These are phyloP conservation scores for Stictocephala bisonia DNA, from an alignment of 2,888 invertebrate genomes.

Conservation along the genomic window DNA sequence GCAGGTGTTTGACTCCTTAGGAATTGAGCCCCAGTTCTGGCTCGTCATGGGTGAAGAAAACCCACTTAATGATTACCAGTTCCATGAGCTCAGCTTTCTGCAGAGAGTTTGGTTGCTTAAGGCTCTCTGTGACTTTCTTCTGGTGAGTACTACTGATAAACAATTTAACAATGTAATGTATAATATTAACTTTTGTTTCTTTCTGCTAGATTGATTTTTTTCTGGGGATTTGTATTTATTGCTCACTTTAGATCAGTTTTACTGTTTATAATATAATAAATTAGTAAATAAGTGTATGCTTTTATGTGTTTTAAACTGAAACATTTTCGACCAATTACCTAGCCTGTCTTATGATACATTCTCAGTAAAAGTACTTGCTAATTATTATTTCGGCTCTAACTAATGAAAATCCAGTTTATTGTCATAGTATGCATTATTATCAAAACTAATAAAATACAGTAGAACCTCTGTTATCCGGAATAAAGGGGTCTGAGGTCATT, in stretches of 20 bases:
- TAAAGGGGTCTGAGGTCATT: too few relatives aligned
- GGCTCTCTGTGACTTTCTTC: constrained; percentile 67
- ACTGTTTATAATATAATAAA: not conserved
- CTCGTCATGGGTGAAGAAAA: constrained; percentile 66
- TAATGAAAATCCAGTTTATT: too few relatives aligned
- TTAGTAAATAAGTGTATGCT: too few relatives aligned
- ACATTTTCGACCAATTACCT: too few relatives aligned
- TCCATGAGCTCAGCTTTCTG: constrained; percentile 66
- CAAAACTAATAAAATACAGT: too few relatives aligned
- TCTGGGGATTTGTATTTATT: not conserved
- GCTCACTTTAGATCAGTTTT: not conserved
- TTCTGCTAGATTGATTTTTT: too few relatives aligned
- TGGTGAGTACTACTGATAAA: constrained; percentile 52
- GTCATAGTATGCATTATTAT: too few relatives aligned
- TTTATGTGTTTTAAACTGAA: not conserved
- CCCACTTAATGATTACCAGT: constrained; percentile 66
- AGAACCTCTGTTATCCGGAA: too few relatives aligned
- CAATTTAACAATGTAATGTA: too few relatives aligned
- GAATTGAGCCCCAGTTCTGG: constrained; percentile 70
- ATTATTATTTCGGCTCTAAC: too few relatives aligned
- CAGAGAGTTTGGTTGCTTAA: constrained; percentile 70
- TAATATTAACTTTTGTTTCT: not conserved
- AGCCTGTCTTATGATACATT: too few relatives aligned
- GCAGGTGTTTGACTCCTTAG: constrained; percentile 67
- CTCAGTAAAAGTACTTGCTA: too few relatives aligned